Evolutionary conservation across 2,113 vertebrate species (phyloP).

Genomic region (Pygoscelis adeliae): DNA sequence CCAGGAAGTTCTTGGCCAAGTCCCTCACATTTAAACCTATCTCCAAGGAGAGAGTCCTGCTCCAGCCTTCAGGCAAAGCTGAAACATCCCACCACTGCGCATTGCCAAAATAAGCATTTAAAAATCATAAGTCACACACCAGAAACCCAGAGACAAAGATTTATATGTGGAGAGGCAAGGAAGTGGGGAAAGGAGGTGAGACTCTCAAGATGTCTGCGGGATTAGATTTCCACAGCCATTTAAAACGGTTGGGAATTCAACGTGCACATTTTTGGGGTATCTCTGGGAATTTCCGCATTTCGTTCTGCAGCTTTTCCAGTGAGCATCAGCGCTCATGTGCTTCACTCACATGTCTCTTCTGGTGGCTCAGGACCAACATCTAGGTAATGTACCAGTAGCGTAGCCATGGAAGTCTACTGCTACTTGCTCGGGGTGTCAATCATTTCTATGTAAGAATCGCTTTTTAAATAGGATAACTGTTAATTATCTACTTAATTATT

Average conservation of each 20-base stretch:
- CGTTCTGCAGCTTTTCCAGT: not conserved
- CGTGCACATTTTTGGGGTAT: not conserved
- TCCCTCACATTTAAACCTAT: not conserved
- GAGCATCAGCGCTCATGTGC: not conserved
- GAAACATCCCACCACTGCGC: not conserved
- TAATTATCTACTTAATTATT: not conserved
- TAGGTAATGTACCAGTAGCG: not conserved
- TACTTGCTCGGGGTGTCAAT: not conserved
- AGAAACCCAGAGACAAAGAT: constrained; percentile 4
- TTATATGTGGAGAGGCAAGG: not conserved
- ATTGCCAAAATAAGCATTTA: constrained; percentile 36
- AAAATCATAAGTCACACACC: not conserved
- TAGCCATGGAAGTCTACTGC: not conserved
- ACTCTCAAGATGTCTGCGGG: not conserved
- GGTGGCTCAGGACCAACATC: not conserved
- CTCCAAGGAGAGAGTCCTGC: not conserved
- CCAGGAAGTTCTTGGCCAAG: constrained; percentile 9
- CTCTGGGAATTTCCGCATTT: not conserved
- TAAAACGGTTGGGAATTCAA: not conserved
- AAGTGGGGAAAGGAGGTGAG: not conserved
- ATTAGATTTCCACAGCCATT: not conserved
- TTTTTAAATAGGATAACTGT: not conserved
- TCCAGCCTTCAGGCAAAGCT: not conserved
- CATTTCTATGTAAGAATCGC: not conserved
- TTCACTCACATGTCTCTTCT: not conserved